phyloP scores from a whole-genome alignment of 2,113 vertebrate species.

The Dromas ardeola region DNA sequence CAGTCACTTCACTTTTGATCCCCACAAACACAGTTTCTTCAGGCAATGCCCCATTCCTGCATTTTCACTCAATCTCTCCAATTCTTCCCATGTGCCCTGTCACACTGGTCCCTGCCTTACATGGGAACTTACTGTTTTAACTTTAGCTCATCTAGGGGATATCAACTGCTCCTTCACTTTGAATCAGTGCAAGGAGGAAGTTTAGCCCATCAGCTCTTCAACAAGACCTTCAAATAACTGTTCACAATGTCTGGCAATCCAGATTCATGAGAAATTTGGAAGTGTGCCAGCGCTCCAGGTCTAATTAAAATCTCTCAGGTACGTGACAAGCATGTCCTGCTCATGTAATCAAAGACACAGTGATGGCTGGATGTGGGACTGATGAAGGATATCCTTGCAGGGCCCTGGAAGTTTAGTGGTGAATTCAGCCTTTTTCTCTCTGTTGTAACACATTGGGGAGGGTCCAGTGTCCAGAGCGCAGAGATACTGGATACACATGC shows the following conservation, averaged over 20 bases:
- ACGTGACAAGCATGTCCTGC: background rate
- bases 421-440: background rate
- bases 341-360: background rate
- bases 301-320: background rate
- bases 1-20: background rate
- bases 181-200: background rate
- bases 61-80: background rate
- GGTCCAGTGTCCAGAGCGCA: background rate
- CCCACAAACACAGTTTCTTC: background rate
- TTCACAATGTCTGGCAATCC: background rate
- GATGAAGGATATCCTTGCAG: background rate
- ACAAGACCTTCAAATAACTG: background rate
- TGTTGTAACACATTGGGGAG: background rate
- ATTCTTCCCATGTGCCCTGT: background rate
- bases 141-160: background rate
- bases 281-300: background rate
- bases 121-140: accelerated
- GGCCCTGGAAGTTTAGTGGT: background rate
- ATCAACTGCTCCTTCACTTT: background rate
- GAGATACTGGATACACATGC: background rate
- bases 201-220: background rate
- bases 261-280: background rate
- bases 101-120: background rate
- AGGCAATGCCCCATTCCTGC: background rate
- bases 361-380: background rate